These are phyloP conservation scores for Drosophila hydei DNA, from an alignment of 1,140 invertebrate genomes.

Conservation along the genomic window DNA sequence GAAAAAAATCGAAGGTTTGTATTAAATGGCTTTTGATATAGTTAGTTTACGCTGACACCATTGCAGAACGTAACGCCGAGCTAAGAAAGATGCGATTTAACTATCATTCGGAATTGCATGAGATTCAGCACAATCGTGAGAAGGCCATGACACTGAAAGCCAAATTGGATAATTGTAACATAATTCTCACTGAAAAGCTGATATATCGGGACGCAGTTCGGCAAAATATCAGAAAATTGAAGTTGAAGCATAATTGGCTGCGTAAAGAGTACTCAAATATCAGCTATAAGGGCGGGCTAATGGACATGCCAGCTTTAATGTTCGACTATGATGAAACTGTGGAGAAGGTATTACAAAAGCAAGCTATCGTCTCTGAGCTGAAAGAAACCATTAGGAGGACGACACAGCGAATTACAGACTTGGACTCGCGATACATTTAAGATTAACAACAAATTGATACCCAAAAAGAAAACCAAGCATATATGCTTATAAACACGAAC, in stretches of 20 bases:
- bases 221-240: constrained; percentile 7
- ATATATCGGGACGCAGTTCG: constrained; percentile 10
- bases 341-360: constrained; percentile 14
- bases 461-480: constrained; percentile 3
- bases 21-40: too few species aligned
- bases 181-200: accelerated
- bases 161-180: neutral
- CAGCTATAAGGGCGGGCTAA: constrained; percentile 55
- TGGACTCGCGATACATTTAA: constrained; percentile 14
- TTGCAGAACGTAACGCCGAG: neutral
- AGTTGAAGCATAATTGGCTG: constrained; percentile 28
- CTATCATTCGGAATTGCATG: neutral
- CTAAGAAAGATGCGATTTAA: neutral
- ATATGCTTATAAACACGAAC: neutral
- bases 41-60: neutral
- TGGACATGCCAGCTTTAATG: constrained; percentile 67
- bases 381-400: constrained; percentile 37
- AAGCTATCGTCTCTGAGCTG: constrained; percentile 12
- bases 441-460: neutral
- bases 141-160: neutral
- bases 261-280: constrained; percentile 46
- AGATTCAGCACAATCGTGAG: neutral
- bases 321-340: constrained; percentile 67
- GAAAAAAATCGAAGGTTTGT: constrained; percentile 73
- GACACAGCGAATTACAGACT: constrained; percentile 4